These are phyloP conservation scores for Gadus macrocephalus DNA, from an alignment of 2,113 vertebrate species.

Conservation along the genomic window DNA sequence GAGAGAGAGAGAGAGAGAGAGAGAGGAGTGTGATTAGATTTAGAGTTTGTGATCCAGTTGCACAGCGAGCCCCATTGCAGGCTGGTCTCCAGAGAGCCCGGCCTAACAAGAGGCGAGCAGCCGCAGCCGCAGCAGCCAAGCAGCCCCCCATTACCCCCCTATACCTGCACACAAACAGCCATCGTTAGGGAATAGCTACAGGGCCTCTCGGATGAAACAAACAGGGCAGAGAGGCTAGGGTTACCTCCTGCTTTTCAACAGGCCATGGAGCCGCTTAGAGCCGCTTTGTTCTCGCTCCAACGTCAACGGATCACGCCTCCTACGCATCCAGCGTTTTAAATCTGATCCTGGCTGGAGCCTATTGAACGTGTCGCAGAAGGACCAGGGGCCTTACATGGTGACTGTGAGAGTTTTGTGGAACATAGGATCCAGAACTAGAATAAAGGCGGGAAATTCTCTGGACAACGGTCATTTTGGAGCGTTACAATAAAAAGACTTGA, in stretches of 20 bases:
- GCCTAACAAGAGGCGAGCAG: slow-evolving; percentile 57
- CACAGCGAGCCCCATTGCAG: slow-evolving; percentile 50
- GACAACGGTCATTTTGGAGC: no score
- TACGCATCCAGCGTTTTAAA: no score
- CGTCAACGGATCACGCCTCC: slow-evolving; percentile 58
- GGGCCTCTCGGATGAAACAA: slow-evolving; percentile 64
- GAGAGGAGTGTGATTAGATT: slow-evolving; percentile 8
- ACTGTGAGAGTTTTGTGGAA: no score
- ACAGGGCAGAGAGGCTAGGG: slow-evolving; percentile 53
- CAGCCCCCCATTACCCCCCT: slow-evolving; percentile 57
- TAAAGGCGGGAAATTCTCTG: no score
- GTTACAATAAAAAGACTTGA: no score
- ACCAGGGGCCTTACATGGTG: no score
- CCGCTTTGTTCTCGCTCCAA: slow-evolving; percentile 60
- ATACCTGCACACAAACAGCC: slow-evolving; percentile 67
- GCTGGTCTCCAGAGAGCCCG: slow-evolving; percentile 57
- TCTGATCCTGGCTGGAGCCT: no score
- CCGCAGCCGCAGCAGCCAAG: slow-evolving; percentile 30
- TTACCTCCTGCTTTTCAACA: slow-evolving; percentile 57
- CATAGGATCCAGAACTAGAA: no score
- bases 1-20: not conserved
- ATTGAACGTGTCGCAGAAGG: no score
- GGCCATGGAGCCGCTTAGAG: slow-evolving; percentile 50
- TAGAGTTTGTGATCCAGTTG: slow-evolving; percentile 42
- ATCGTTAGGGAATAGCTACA: slow-evolving; percentile 67